Conservation (phyloP, 1,140 invertebrate genomes). For the Apolygus lucorum region DNA sequence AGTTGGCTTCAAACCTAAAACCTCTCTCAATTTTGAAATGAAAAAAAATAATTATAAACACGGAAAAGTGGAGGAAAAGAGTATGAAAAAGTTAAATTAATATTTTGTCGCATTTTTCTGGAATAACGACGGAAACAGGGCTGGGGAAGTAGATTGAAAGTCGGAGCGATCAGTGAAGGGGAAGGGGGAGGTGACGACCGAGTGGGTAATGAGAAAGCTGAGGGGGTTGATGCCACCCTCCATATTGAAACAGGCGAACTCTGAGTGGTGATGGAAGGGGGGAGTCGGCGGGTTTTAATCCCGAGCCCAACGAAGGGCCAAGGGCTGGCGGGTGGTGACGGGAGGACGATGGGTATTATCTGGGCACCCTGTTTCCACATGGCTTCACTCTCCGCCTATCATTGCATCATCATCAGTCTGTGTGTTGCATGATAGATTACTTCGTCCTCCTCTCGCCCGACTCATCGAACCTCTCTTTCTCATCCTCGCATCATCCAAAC, state of each 20-base stretch:
- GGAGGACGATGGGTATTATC: conserved; percentile 5
- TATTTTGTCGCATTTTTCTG: conserved; percentile 5
- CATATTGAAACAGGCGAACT: conserved; percentile 16
- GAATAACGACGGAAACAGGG: neutral
- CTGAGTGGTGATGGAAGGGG: neutral
- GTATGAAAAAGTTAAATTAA: conserved; percentile 7
- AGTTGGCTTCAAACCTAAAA: no score
- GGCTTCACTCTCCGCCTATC: conserved; percentile 18
- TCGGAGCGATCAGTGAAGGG: neutral
- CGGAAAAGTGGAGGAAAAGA: neutral
- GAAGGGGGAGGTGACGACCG: conserved; percentile 6
- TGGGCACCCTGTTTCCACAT: conserved; percentile 16
- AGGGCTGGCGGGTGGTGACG: neutral
- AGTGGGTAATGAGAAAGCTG: conserved; percentile 18
- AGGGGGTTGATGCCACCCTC: neutral
- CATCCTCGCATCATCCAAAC: neutral
- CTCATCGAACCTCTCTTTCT: no score
- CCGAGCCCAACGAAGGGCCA: neutral
- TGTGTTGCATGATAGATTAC: conserved; percentile 21
- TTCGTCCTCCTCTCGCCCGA: neutral
- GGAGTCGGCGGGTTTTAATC: neutral
- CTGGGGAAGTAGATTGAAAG: conserved; percentile 10
- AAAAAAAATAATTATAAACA: neutral
- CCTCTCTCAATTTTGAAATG: neutral
- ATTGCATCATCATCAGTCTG: conserved; percentile 20